Base-by-base conservation (phyloP, 2,888 invertebrate genomes). In the Andricus quercusramuli region DNA sequence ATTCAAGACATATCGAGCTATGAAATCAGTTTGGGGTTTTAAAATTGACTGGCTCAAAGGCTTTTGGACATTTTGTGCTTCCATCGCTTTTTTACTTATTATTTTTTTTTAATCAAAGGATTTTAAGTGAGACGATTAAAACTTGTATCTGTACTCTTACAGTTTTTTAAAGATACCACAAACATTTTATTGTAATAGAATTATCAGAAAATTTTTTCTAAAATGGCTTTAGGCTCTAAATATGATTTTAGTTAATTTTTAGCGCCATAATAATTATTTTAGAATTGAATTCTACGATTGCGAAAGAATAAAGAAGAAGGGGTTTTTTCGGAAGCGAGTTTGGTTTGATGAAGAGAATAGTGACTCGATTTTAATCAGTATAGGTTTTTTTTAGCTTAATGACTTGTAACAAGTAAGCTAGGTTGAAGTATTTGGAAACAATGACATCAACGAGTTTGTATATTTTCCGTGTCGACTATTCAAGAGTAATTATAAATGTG, bases 381-480 rank as follows among this genome's bases (percentile, higher is more conserved):
- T 56, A 74, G 74, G 56, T 32, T 68, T 74, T 47, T 47, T 74
- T 74, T 74, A 74, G 74, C 74, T 74, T 70, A 74, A 74, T 74
- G 32, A 74, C 74, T 37, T 37, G 74, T 74, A 74, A 25, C 74
- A 51, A 59, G 32, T 74, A 74, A 74, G 37, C 56, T 74, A 74
- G 32, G 51, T 74, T 74, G 70, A 70, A 74, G 37, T 74, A 74
- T 74, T 74, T 51, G 74, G 56, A 74, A 74, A 56, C 32, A 74
- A 74, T 59, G 32, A 37, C 32, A 74, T 74, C 32, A 74, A 74
- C 74, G 84, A 82, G 68, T 82, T 85, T 85, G 84, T 85, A 85
- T 87, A 87, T 85, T 85, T 85, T 86, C 76, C 83, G 84, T 83
- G 82, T 82, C 78, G 86, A 83, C 82, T 59, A 74, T 74, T 56